Conservation (phyloP, 2,797 vertebrate species). For the Chaenodraco wilsoni region DNA sequence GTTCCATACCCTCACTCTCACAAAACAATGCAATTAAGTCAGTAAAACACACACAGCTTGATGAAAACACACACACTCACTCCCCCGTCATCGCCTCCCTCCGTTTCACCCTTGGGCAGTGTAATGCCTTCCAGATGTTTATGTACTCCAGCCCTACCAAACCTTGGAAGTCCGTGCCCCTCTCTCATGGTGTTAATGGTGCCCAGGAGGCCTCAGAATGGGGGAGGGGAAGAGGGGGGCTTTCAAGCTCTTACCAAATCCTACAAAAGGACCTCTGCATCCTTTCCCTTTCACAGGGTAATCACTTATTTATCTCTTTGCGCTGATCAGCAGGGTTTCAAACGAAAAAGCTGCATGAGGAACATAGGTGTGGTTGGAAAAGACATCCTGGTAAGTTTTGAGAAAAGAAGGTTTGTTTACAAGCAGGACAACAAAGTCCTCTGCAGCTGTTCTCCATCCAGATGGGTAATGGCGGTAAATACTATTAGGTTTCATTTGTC, state of each 20-base stretch:
- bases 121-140: constrained; percentile 85
- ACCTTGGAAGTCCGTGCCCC: constrained; percentile 71
- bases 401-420: constrained; percentile 50
- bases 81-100: constrained; percentile 57
- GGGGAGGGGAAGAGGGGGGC: constrained; percentile 33
- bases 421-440: constrained; percentile 58
- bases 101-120: constrained; percentile 71
- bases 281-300: constrained; percentile 76
- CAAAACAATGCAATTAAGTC: constrained; percentile 65
- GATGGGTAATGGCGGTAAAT: constrained; percentile 56
- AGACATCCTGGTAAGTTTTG: constrained; percentile 54
- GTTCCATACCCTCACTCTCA: constrained; percentile 43
- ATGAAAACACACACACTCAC: constrained; percentile 50
- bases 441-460: constrained; percentile 63
- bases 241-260: constrained; percentile 66
- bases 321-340: constrained; percentile 61
- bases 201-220: constrained; percentile 70
- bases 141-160: constrained; percentile 66
- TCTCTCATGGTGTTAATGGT: constrained; percentile 77
- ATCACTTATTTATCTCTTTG: constrained; percentile 66
- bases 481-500: constrained; percentile 69
- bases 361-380: constrained; percentile 62
- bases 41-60: constrained; percentile 51
- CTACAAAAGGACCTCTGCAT: constrained; percentile 63
- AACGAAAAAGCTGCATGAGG: constrained; percentile 45